Evolutionary conservation across 2,888 invertebrate genomes (phyloP).

Genomic region (Litoditis marina): DNA sequence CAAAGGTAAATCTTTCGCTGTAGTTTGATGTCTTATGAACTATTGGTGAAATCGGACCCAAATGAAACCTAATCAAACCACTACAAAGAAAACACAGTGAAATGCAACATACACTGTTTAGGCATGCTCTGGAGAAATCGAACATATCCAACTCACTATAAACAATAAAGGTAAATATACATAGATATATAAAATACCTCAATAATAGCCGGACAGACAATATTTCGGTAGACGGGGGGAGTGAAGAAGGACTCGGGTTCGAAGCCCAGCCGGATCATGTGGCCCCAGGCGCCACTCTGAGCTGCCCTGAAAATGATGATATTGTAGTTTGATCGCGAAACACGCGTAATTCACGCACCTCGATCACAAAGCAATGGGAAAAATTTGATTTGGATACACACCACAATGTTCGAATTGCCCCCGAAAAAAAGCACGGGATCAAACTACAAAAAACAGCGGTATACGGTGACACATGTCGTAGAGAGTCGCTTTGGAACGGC

Average conservation of each 20-base stretch:
- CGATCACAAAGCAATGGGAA: background rate
- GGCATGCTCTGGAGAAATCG: too few relatives aligned
- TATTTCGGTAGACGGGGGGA: slow-evolving; percentile 27
- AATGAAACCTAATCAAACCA: too few relatives aligned
- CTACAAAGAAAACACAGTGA: too few relatives aligned
- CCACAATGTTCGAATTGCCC: background rate
- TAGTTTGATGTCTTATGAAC: too few relatives aligned
- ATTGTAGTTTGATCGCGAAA: background rate
- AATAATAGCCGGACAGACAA: slow-evolving; percentile 42
- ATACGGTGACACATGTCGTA: too few relatives aligned
- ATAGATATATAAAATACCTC: slow-evolving; percentile 16
- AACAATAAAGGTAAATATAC: too few relatives aligned
- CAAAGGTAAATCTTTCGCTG: too few relatives aligned
- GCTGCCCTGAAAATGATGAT: slow-evolving; percentile 10
- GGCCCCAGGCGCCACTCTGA: slow-evolving; percentile 35
- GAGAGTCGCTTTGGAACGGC: too few relatives aligned
- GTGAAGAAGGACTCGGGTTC: slow-evolving; percentile 41
- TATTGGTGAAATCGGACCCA: too few relatives aligned
- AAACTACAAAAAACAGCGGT: too few relatives aligned
- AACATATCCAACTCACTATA: too few relatives aligned
- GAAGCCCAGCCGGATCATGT: slow-evolving; percentile 34
- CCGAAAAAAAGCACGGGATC: background rate
- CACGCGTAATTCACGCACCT: background rate
- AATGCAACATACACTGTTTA: too few relatives aligned
- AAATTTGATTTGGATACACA: background rate